Evolutionary conservation across 2,113 vertebrate species (phyloP), one percentile per base, ranked within the genome.

Genomic region (Hemiscyllium ocellatum): DNA sequence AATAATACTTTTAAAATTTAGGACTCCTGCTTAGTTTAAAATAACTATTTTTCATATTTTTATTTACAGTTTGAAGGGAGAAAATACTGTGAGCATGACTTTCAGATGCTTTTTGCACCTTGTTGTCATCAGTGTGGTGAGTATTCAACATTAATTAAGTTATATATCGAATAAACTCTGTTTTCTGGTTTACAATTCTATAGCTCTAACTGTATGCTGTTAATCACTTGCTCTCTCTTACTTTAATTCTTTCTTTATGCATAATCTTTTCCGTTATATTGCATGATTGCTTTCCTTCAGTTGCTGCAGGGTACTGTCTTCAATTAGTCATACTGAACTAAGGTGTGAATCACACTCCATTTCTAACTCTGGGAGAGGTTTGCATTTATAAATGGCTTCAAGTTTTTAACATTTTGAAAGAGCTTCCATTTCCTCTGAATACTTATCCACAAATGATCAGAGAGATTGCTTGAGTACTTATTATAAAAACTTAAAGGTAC

Each of bases 31-130:
- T 89, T 33, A 4, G 19, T 52, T 4, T 52, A 76, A 42, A 52
- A 90, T 90, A 56, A 95, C 3, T 47, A 68, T 70, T 94, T 24
- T 95, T 3, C n/a, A 37, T 37, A n/a, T 76, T 69, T n/a, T 95
- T 29, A 56, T 96, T 97, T 97, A 95, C 97, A 99, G 99, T 99
- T 99, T 97, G 99, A 99, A 97, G 99, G 98, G 96, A 98, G 99
- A 96, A 99, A 99, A 96, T 99, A 99, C 97, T 99, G 99, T 26
- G 99, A 99, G 96, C 99, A 99, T 96, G 99, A 99, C 96, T 99
- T 99, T 97, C 99, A 99, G 97, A 99, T 99, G 99, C 98, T 99
- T 95, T 99, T 99, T 93, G 99, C 99, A 95, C 99, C 99, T 52
- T 99, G 99, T 97, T 99, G 99, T 97, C 98, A 99, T 96, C 98